A percentile compares a stretch with the other conserved stretches of the same genome.
phyloP scores from a whole-genome alignment of 1,140 invertebrate species.

The Danaus melanippus region DNA sequence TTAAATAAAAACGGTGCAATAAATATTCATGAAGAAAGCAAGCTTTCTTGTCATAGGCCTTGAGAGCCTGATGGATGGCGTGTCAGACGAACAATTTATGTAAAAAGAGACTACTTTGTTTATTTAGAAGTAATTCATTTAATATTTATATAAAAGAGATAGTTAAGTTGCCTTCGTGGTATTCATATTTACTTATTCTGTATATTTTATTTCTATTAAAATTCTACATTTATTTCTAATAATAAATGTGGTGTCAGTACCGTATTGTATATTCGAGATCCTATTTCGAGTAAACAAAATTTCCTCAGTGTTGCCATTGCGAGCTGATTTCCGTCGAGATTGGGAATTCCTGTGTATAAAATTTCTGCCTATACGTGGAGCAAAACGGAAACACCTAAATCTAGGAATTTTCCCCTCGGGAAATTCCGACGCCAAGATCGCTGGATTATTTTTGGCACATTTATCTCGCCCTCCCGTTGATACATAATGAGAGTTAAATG shows the following conservation, averaged over 20 bases:
- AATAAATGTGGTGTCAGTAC: no score
- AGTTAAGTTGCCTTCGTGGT: no score
- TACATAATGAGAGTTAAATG: slow-evolving; percentile 45
- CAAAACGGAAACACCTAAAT: slow-evolving; percentile 40
- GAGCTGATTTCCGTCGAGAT: slow-evolving; percentile 42
- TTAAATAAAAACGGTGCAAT: slow-evolving; percentile 50
- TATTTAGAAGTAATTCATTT: no score
- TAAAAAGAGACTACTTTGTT: no score
- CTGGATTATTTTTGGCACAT: slow-evolving; percentile 40
- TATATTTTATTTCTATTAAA: no score
- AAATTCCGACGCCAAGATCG: slow-evolving; percentile 25
- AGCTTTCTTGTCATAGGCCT: slow-evolving; percentile 65
- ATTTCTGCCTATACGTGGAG: slow-evolving; percentile 20
- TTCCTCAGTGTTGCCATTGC: slow-evolving; percentile 28
- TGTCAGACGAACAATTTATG: slow-evolving; percentile 23
- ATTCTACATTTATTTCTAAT: no score
- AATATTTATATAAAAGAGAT: no score
- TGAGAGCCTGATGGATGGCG: slow-evolving; percentile 61
- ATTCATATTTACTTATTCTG: no score
- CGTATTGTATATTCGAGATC: slow-evolving; percentile 14
- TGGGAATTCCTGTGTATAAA: slow-evolving; percentile 26
- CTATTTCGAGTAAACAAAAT: slow-evolving; percentile 23
- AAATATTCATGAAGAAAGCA: slow-evolving; percentile 65
- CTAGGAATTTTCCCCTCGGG: slow-evolving; percentile 37
- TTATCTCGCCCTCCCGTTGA: slow-evolving; percentile 29